Evolutionary conservation across 2,113 vertebrate genomes (phyloP).

Genomic region (Meleagris gallopavo): DNA sequence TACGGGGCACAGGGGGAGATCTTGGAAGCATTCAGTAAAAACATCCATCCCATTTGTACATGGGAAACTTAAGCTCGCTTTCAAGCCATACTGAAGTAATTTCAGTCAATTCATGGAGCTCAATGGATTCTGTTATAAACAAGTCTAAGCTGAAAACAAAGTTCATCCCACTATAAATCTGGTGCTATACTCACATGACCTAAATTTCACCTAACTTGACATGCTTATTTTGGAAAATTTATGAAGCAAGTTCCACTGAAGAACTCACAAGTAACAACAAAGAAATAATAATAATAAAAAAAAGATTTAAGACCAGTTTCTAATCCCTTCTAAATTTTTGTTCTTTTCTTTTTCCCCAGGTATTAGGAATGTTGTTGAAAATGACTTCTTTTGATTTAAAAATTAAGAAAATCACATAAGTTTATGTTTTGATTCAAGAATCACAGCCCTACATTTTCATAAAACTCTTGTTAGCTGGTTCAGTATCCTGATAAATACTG

Average conservation of each 20-base stretch:
- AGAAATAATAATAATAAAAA: not conserved
- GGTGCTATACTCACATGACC: not conserved
- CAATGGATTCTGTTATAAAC: not conserved
- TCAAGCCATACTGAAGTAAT: not conserved
- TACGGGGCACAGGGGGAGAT: not conserved
- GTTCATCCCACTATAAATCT: not conserved
- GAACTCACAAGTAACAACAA: not conserved
- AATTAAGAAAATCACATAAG: not conserved
- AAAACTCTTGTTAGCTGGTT: not conserved
- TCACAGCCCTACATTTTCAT: not conserved
- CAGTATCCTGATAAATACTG: not conserved
- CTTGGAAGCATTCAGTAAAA: constrained; percentile 2
- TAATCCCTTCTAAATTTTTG: not conserved
- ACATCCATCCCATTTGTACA: not conserved
- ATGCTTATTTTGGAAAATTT: not conserved
- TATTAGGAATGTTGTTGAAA: not conserved
- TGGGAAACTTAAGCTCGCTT: not conserved
- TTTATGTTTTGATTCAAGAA: not conserved
- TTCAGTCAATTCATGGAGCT: not conserved
- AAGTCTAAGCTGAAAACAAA: constrained; percentile 4
- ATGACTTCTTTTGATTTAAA: not conserved
- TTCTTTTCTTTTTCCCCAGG: not conserved
- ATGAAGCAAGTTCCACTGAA: not conserved
- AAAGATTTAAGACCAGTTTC: fast-evolving
- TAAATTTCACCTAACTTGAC: not conserved